Percentiles rank a stretch among this genome's conserved stretches.
These are phyloP conservation scores for Sternarchorhynchus goeldii DNA, from an alignment of 2,797 vertebrate genomes.

Conservation along the genomic window DNA sequence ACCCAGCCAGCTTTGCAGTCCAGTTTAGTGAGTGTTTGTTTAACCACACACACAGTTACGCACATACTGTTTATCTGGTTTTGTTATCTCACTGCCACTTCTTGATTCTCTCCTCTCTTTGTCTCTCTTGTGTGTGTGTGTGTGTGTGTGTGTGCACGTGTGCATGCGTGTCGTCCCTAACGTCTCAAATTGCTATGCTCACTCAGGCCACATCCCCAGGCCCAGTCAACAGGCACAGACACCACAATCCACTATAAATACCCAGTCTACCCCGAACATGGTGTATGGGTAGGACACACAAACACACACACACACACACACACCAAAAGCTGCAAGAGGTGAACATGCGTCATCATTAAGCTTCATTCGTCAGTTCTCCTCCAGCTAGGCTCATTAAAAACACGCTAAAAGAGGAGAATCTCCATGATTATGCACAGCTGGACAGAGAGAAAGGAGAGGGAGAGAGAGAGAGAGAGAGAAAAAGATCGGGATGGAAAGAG, in stretches of 20 bases:
- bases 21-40: too few species aligned
- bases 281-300: conserved; percentile 1
- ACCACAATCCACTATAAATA: conserved; percentile 35
- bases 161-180: conserved; percentile 2
- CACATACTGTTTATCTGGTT: too few species aligned
- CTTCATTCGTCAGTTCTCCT: too few species aligned
- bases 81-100: too few species aligned
- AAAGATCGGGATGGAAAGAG: background rate
- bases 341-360: too few species aligned
- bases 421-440: too few species aligned
- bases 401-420: too few species aligned
- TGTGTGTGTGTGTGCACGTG: conserved; percentile 19
- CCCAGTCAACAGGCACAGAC: conserved; percentile 45
- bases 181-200: conserved; percentile 6
- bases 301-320: background rate
- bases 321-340: background rate
- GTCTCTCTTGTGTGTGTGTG: background rate
- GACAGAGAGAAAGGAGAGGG: background rate
- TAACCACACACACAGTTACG: too few species aligned
- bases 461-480: background rate
- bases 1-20: too few species aligned
- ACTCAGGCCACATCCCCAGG: conserved; percentile 20
- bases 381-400: too few species aligned
- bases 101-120: background rate
- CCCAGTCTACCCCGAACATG: conserved; percentile 4